Conservation (phyloP, 2,113 vertebrate species). For the Microtus oregoni region DNA sequence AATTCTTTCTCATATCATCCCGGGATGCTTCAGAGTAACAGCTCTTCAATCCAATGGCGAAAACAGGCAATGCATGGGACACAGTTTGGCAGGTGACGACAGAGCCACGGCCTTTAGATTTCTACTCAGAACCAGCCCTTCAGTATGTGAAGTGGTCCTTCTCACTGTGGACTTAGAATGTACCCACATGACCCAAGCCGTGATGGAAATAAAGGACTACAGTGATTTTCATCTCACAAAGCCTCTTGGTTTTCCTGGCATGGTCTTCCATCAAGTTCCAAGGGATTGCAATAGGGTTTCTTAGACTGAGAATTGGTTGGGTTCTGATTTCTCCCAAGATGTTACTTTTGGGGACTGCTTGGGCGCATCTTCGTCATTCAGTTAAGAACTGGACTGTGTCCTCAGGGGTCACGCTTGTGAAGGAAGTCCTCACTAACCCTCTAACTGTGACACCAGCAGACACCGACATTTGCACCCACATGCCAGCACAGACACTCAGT, state of each 20-base stretch:
- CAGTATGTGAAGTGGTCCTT: rapidly evolving
- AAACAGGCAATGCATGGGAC: not conserved
- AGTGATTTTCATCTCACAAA: not conserved
- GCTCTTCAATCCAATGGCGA: not conserved
- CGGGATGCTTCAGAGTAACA: rapidly evolving
- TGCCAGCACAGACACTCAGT: rapidly evolving
- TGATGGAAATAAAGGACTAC: rapidly evolving
- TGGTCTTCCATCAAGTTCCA: no score
- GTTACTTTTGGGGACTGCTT: rapidly evolving
- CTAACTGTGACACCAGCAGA: rapidly evolving
- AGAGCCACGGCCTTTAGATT: not conserved
- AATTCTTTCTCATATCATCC: no score
- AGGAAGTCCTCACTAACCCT: not conserved
- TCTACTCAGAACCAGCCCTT: not conserved
- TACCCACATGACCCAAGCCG: rapidly evolving
- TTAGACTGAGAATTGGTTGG: not conserved
- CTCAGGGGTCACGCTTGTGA: not conserved
- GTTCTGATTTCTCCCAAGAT: no score
- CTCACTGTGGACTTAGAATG: rapidly evolving
- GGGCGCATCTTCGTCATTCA: no score
- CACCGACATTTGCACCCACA: rapidly evolving
- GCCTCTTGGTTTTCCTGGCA: not conserved
- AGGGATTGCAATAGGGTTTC: not conserved
- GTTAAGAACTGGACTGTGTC: not conserved
- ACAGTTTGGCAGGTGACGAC: not conserved